A percentile compares a stretch with the other conserved stretches of the same genome.
phyloP scores from a whole-genome alignment of 1,140 invertebrate genomes.

The Oscheius sp. region DNA sequence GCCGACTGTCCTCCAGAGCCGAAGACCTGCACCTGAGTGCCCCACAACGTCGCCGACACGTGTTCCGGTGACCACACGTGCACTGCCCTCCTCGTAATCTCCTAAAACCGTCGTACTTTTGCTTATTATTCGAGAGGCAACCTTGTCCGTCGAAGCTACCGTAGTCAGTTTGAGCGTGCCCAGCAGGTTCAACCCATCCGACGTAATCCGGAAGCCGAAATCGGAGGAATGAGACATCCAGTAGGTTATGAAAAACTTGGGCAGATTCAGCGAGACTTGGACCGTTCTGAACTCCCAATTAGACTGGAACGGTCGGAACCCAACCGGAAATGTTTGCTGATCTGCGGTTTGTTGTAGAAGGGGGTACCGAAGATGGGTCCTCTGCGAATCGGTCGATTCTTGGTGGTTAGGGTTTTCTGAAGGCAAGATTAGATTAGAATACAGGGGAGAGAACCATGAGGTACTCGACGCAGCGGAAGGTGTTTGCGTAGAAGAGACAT shows the following conservation, averaged over 20 bases:
- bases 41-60: slow-evolving; percentile 18
- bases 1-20: slow-evolving; percentile 4
- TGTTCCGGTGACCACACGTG: slow-evolving; percentile 2
- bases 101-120: too few relatives aligned
- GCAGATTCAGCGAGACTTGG: slow-evolving; percentile 78
- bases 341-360: slow-evolving; percentile 78
- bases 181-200: slow-evolving; percentile 74
- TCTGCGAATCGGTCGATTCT: slow-evolving; percentile 85
- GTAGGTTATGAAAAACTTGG: slow-evolving; percentile 88
- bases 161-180: not conserved
- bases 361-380: slow-evolving; percentile 82
- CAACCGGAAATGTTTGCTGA: slow-evolving; percentile 80
- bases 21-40: slow-evolving; percentile 26
- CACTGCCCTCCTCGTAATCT: not conserved
- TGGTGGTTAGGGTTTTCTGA: slow-evolving; percentile 83
- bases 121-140: too few relatives aligned
- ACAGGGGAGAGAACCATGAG: slow-evolving; percentile 38
- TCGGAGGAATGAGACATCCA: slow-evolving; percentile 98
- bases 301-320: not conserved
- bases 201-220: slow-evolving; percentile 85
- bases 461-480: slow-evolving; percentile 57
- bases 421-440: slow-evolving; percentile 36
- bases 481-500: slow-evolving; percentile 58
- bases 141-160: not conserved
- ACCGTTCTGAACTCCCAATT: slow-evolving; percentile 69